Conservation (phyloP, 2,113 vertebrate species). For the Lota lota region DNA sequence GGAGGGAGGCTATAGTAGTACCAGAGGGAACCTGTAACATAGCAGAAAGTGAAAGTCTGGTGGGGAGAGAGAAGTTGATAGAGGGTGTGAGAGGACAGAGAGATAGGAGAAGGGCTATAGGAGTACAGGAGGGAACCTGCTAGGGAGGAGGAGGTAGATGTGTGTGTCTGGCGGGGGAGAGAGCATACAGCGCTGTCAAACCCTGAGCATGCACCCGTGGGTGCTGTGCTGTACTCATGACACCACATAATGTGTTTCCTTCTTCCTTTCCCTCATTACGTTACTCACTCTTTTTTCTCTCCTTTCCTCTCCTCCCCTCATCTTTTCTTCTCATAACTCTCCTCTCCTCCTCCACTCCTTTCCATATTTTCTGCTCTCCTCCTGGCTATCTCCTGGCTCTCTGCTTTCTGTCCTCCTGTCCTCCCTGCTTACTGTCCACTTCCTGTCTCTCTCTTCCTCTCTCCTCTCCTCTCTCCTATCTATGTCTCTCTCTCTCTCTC, state of each 20-base stretch:
- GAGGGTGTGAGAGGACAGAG: not conserved
- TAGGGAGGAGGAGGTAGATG: not conserved
- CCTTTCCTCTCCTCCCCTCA: too few relatives aligned
- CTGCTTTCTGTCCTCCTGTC: not conserved
- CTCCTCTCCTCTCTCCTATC: not conserved
- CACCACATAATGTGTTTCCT: too few relatives aligned
- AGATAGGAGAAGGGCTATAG: not conserved
- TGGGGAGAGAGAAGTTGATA: too few relatives aligned
- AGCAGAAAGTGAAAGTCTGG: too few relatives aligned
- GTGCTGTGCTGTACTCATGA: too few relatives aligned
- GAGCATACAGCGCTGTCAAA: too few relatives aligned
- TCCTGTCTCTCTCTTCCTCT: not conserved
- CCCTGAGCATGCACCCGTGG: too few relatives aligned
- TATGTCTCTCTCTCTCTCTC: too few relatives aligned
- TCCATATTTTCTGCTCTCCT: not conserved
- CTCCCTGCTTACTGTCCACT: not conserved
- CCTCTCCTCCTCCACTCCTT: not conserved
- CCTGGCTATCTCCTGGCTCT: not conserved
- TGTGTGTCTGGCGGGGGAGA: not conserved
- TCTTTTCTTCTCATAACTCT: not conserved
- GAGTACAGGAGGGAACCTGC: not conserved
- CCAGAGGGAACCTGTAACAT: too few relatives aligned
- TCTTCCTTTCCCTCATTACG: too few relatives aligned
- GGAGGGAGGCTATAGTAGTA: constrained; percentile 3
- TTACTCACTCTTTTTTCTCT: too few relatives aligned